Base-by-base conservation (phyloP, 2,797 vertebrate genomes). In the Falco peregrinus region DNA sequence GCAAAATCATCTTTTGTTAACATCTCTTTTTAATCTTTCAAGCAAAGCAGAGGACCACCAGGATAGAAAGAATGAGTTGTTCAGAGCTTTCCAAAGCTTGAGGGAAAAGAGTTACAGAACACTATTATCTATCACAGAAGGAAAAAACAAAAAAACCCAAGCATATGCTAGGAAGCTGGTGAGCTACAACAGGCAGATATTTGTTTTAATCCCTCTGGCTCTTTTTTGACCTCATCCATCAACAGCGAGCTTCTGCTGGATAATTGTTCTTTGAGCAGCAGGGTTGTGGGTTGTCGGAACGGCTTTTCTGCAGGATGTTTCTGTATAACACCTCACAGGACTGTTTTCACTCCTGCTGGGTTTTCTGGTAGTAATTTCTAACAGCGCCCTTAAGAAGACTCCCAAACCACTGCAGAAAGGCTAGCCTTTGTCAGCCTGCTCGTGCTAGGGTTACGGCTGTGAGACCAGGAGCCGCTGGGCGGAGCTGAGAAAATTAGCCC, bases 381-480 rank as follows among this genome's bases (percentile, higher is more conserved):
- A 43, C 70, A 33, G 77, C 57, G 21, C 76, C 51, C 75, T 83
- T 39, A 13, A 41, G 78, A 43, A 25, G 63, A 13, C 31, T 70
- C 50, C 33, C 48, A 13, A 57, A 4, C 25, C 18, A 4, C 33
- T 51, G 57, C 56, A 48, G 70, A 39, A 57, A 17, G 65, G 51
- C 33, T 67, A 17, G 21, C 47, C 16, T 5, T 22, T 29, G 59
- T 26, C 41, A 65, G 68, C 77, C 47, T 70, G 39, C 63, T 16
- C 0, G 1, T 11, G 50, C 84, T 0, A 1, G 51, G 50, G 31
- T 35, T 74, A 20, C 4, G 0, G 53, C 75, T 87, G 35, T 0
- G 6, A 59, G 83, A 21, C n/a, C 20, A 0, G 8, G 76, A 90
- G 60, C 53, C 0, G 1, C 63, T 24, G 22, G 11, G 63, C 31